Conservation (phyloP, 2,113 vertebrate genomes). For the Nothocercus nigrocapillus region DNA sequence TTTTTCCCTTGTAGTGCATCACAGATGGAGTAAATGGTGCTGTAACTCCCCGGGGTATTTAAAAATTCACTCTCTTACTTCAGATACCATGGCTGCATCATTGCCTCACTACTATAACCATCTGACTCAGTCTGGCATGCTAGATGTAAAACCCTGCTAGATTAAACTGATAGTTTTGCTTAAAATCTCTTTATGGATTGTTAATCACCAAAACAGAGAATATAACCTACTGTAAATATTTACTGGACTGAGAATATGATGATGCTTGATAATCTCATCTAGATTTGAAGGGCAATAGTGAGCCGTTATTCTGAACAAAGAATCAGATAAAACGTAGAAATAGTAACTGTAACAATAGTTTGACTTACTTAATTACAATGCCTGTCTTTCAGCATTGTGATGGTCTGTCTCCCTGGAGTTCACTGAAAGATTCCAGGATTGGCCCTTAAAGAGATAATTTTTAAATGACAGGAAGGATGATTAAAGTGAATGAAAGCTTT, state of each 20-base stretch:
- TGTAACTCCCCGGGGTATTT: conserved; percentile 76
- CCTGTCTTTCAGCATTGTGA: conserved; percentile 4
- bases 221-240: conserved; percentile 76
- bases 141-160: conserved; percentile 61
- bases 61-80: conserved; percentile 74
- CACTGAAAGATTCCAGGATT: conserved; percentile 1
- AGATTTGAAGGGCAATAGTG: conserved; percentile 16
- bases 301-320: conserved; percentile 35
- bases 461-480: conserved; percentile 4
- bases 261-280: conserved; percentile 63
- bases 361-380: conserved; percentile 31
- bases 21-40: conserved; percentile 83
- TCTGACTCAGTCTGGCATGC: conserved; percentile 21
- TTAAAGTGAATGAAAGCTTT: conserved; percentile 17
- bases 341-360: background rate
- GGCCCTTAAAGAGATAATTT: conserved; percentile 15
- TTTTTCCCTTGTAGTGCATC: conserved; percentile 32
- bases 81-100: conserved; percentile 67
- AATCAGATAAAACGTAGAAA: background rate
- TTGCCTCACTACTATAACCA: conserved; percentile 58
- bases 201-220: conserved; percentile 78
- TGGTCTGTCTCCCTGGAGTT: background rate
- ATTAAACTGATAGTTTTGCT: conserved; percentile 75
- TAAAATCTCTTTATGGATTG: conserved; percentile 79
- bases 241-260: conserved; percentile 50